Evolutionary conservation across 2,113 vertebrate genomes (phyloP).

Genomic region (Gymnobelideus leadbeateri): DNA sequence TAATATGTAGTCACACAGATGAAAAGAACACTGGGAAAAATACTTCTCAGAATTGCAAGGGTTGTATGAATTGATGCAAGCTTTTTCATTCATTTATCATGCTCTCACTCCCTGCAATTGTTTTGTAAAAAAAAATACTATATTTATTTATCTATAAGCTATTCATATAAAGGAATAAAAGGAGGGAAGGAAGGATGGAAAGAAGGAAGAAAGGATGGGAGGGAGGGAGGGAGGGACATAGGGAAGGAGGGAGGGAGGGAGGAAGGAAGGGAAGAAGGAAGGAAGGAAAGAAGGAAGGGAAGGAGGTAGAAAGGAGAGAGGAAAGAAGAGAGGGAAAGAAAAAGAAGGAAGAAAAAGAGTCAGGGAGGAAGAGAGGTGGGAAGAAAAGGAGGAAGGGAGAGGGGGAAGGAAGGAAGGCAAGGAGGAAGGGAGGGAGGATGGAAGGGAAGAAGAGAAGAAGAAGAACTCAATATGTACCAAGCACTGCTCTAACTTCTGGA

Average conservation of each 20-base stretch:
- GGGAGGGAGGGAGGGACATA: too few relatives aligned
- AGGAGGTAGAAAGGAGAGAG: too few relatives aligned
- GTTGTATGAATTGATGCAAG: neutral
- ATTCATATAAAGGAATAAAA: neutral
- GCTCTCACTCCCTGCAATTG: neutral
- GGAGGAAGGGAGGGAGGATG: too few relatives aligned
- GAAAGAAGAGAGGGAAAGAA: too few relatives aligned
- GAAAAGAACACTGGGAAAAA: neutral
- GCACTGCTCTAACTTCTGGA: neutral
- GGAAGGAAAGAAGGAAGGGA: too few relatives aligned
- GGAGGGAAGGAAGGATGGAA: too few relatives aligned
- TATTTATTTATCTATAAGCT: neutral
- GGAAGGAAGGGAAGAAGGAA: neutral
- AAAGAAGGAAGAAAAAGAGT: accelerated
- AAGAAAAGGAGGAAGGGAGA: too few relatives aligned
- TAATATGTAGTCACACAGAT: neutral
- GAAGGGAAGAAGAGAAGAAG: neutral
- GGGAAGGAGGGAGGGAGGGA: too few relatives aligned
- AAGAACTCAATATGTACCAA: neutral
- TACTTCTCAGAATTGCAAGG: neutral
- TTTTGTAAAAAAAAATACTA: neutral
- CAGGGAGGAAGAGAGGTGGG: neutral
- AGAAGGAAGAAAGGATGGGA: neutral
- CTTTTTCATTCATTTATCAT: neutral
- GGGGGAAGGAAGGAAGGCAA: too few relatives aligned